Conservation (phyloP, 2,113 vertebrate species). For the Oceanites oceanicus region DNA sequence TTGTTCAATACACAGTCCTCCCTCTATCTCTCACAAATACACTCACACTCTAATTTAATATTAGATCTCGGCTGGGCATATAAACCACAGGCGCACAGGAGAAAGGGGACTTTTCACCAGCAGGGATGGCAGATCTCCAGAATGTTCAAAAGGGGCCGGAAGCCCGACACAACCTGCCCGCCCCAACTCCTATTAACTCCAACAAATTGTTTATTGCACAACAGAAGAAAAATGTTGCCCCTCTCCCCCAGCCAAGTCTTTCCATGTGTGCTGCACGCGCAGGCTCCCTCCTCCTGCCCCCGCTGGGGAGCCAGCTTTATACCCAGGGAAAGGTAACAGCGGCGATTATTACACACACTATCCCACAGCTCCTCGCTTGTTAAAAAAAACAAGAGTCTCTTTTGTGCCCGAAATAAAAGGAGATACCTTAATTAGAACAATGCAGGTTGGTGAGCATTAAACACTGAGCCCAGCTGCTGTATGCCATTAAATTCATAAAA, state of each 20-base stretch:
- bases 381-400: constrained; percentile 68
- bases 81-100: constrained; percentile 26
- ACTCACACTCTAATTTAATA: background rate
- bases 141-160: constrained; percentile 45
- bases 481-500: constrained; percentile 79
- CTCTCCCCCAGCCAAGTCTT: constrained; percentile 36
- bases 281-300: constrained; percentile 20
- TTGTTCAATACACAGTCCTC: background rate
- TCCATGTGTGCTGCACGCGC: constrained; percentile 54
- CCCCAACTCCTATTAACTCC: constrained; percentile 64
- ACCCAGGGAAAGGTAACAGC: constrained; percentile 63
- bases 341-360: constrained; percentile 66
- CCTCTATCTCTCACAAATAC: background rate
- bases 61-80: background rate
- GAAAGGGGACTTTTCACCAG: constrained; percentile 32
- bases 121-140: constrained; percentile 59
- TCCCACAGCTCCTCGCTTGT: constrained; percentile 66
- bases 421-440: constrained; percentile 85
- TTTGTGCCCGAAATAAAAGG: constrained; percentile 76
- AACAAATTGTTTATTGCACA: constrained; percentile 74
- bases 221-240: constrained; percentile 47
- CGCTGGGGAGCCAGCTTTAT: constrained; percentile 44
- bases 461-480: constrained; percentile 79
- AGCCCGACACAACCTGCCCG: background rate
- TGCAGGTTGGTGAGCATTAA: constrained; percentile 75